Conservation (phyloP, 2,797 vertebrate species). For the Myioborus miniatus region DNA sequence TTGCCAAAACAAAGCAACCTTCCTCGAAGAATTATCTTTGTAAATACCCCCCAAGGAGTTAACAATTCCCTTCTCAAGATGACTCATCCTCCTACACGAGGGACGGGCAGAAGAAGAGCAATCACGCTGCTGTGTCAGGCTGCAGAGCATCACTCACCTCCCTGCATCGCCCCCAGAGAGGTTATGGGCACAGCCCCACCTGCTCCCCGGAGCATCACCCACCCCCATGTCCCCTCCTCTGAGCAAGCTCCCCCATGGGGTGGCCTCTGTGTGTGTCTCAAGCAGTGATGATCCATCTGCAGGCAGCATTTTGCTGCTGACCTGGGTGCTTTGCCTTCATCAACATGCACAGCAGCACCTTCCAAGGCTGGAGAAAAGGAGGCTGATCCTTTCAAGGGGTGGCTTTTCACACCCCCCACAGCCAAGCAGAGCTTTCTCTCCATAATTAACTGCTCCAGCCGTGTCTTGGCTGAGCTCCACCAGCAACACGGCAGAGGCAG, state of each 20-base stretch:
- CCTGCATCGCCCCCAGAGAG: not conserved
- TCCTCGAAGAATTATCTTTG: not conserved
- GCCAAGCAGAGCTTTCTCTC: not conserved
- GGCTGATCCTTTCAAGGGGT: slow-evolving; percentile 14
- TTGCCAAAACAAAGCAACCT: slow-evolving; percentile 14
- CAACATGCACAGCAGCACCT: slow-evolving; percentile 27
- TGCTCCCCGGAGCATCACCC: not conserved
- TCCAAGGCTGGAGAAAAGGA: not conserved
- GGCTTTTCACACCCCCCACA: not conserved
- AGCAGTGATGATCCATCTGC: not conserved
- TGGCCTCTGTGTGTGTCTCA: fast-evolving
- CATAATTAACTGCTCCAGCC: not conserved
- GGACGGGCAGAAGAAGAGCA: slow-evolving; percentile 41
- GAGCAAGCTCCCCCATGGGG: not conserved
- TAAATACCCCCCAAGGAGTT: slow-evolving; percentile 48
- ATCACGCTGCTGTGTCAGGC: not conserved
- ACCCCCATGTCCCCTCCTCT: not conserved
- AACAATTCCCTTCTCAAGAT: slow-evolving; percentile 22
- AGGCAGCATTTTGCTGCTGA: not conserved
- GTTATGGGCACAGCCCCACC: not conserved
- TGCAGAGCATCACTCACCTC: not conserved
- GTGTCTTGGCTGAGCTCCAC: not conserved
- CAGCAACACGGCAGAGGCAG: not conserved
- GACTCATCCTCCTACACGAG: slow-evolving; percentile 45
- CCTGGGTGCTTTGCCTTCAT: slow-evolving; percentile 24